These are phyloP conservation scores for Oreochromis niloticus DNA, from an alignment of 2,113 vertebrate species.

Conservation along the genomic window DNA sequence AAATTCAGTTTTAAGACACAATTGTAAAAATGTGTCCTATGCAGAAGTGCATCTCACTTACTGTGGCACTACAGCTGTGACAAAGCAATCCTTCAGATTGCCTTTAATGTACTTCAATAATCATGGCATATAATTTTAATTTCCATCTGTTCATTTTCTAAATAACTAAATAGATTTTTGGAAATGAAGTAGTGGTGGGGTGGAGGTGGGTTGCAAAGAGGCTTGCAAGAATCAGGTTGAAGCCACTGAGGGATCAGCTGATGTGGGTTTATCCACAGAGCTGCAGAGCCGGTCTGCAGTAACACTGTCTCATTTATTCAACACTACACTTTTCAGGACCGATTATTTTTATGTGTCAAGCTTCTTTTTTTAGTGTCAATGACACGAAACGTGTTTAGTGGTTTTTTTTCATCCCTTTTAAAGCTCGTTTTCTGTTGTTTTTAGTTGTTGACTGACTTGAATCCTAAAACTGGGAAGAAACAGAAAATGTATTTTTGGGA, in stretches of 20 bases:
- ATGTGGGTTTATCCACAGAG: not conserved
- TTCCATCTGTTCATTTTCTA: not conserved
- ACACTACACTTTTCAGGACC: rapidly evolving
- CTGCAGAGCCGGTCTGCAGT: not conserved
- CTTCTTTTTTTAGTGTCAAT: not conserved
- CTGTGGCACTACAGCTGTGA: not conserved
- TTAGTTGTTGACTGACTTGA: not conserved
- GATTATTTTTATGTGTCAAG: not conserved
- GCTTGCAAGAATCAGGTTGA: not conserved
- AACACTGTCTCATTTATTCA: not conserved
- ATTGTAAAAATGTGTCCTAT: not conserved
- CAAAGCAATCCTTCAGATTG: not conserved
- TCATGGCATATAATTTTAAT: not conserved
- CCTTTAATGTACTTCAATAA: rapidly evolving
- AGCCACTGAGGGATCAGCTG: not conserved
- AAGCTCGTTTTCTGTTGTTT: not conserved
- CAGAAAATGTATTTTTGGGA: not conserved
- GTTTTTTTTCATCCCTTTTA: not conserved
- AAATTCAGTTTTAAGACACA: not conserved
- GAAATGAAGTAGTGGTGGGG: not conserved
- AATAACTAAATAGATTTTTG: not conserved
- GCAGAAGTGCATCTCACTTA: not conserved
- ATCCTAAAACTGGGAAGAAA: not conserved
- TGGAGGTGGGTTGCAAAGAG: not conserved
- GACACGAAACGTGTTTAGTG: not conserved